phyloP scores from a whole-genome alignment of 2,888 invertebrate genomes.

The Calameuta idolon region DNA sequence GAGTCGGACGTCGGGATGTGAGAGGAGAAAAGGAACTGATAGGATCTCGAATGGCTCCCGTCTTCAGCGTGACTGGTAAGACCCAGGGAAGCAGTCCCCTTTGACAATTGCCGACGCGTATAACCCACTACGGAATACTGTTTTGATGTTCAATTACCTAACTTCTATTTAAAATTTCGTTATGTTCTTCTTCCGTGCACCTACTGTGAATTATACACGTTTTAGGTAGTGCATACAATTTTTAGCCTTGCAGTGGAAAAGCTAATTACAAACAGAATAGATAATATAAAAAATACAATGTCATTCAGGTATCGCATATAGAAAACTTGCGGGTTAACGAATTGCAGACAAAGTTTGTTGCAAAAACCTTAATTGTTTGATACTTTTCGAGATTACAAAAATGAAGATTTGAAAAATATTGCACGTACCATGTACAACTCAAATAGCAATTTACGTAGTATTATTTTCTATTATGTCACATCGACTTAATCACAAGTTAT shows the following conservation, averaged over 20 bases:
- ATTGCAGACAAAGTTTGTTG: neutral
- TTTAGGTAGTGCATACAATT: neutral
- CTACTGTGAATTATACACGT: neutral
- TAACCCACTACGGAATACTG: conserved; percentile 34
- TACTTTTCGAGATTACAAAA: neutral
- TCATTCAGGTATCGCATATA: neutral
- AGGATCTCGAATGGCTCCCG: conserved; percentile 62
- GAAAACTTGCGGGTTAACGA: neutral
- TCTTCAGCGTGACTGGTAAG: conserved; percentile 63
- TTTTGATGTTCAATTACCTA: conserved; percentile 44
- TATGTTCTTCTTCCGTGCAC: neutral
- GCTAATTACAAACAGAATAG: neutral
- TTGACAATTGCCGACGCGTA: conserved; percentile 56
- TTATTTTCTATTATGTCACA: neutral
- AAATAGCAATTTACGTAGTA: neutral
- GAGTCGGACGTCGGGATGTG: conserved; percentile 23
- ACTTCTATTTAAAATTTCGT: conserved; percentile 15
- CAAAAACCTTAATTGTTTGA: neutral
- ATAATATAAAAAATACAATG: neutral
- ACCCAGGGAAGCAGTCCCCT: conserved; percentile 40
- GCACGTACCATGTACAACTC: neutral
- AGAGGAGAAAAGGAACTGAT: conserved; percentile 39
- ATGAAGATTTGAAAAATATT: neutral
- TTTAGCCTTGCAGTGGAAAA: neutral
- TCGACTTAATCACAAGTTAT: neutral